phyloP scores from a whole-genome alignment of 2,888 invertebrate species.

The Drosophila macrospina region DNA sequence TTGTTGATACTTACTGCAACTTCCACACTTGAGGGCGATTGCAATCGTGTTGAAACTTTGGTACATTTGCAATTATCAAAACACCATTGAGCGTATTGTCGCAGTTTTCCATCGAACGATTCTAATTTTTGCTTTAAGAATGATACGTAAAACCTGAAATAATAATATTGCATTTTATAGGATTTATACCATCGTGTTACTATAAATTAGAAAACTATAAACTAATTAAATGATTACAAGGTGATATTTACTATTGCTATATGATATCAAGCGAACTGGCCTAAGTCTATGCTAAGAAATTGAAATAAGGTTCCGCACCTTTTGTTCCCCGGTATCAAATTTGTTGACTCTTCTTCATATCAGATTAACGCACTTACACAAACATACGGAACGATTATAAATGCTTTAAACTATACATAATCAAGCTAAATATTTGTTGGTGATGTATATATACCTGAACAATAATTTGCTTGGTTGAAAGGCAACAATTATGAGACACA shows the following conservation, averaged over 20 bases:
- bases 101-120: slow-evolving; percentile 88
- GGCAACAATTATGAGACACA: slow-evolving; percentile 95
- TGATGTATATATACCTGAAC: slow-evolving; percentile 77
- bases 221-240: too few species aligned
- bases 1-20: slow-evolving; percentile 90
- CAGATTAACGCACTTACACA: too few species aligned
- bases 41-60: slow-evolving; percentile 91
- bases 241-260: too few species aligned
- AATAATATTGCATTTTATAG: not conserved
- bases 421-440: not conserved
- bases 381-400: not conserved
- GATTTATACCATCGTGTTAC: too few species aligned
- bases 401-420: not conserved
- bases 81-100: slow-evolving; percentile 97
- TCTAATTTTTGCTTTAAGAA: slow-evolving; percentile 90
- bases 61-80: slow-evolving; percentile 96
- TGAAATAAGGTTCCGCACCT: too few species aligned
- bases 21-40: slow-evolving; percentile 96
- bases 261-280: too few species aligned
- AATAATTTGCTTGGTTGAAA: slow-evolving; percentile 90
- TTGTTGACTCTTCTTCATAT: too few species aligned
- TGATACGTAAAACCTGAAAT: slow-evolving; percentile 89
- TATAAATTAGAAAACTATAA: too few species aligned
- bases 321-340: too few species aligned
- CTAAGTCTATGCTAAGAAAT: too few species aligned